Evolutionary conservation across 2,888 invertebrate genomes (phyloP), one percentile per base, ranked within the genome.

Genomic region (Dryococelus australis): DNA sequence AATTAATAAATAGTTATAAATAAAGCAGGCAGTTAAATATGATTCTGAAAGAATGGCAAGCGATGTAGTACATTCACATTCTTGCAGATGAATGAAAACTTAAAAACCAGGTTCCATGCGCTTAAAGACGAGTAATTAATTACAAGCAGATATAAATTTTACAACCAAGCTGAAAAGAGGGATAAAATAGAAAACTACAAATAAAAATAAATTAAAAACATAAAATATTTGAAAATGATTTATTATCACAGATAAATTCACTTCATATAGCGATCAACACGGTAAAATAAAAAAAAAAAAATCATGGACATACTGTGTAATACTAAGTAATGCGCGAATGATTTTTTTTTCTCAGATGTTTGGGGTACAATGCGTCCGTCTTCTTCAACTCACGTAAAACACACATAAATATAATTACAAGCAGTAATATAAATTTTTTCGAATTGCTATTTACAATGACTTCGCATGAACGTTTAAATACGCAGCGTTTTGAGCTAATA

Each of bases 161-260:
- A 65, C 24, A 16, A 20, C n/a, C 65, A 65, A 12, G 65, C 65
- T 65, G 65, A 65, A 65, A 65, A 16, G 24, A 65, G n/a, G 65
- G 65, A 24, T 20, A 65, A 24, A 51, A 35, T 35, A 13, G 47
- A 47, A 47, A 6, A 47, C 16, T 13, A 47, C 16, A 13, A 47
- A 65, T 65, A 65, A 65, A 65, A 65, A 65, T 65, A n/a, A 65
- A 65, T 65, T 65, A 65, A n/a, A 65, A 65, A 65, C 65, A 65
- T n/a, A 65, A 65, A 65, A n/a, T 65, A 65, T 24, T 65, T 65
- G 65, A 65, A 65, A 65, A 65, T 65, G 6, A 65, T 65, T 65
- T 65, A 65, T 65, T 65, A 65, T 65, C 65, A 65, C 65, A 65
- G 65, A 65, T 65, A 65, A 65, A 65, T 65, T 65, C 65, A 65